Evolutionary conservation across 2,797 vertebrate species (phyloP), one percentile per base, ranked within the genome.

Genomic region (Avahi laniger): DNA sequence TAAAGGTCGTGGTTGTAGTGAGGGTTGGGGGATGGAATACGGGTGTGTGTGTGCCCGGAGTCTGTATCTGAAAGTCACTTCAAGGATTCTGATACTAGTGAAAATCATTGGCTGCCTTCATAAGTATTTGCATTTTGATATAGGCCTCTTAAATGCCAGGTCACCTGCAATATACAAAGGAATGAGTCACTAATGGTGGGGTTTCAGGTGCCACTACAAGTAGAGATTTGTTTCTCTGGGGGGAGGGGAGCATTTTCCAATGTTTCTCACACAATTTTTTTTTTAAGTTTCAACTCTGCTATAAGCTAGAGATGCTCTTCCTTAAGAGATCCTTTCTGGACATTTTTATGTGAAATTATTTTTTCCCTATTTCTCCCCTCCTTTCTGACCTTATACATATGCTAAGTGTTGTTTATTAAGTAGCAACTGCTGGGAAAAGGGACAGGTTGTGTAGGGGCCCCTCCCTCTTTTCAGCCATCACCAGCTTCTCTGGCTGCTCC

Each of bases 161-260:
- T 48, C 28, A 20, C 61, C 67, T 69, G 8, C 3, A 94, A 43
- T 54, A 59, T 33, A 70, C 43, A 88, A 89, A 85, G 54, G 57
- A 85, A 88, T 90, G 63, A 88, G 57, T 79, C 78, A 90, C 72
- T 88, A 88, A n/a, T 41, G 61, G 57, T 86, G 73, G 54, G 73
- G 50, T 46, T 82, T 80, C 72, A 50, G 70, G n/a, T 67, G 38
- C 59, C n/a, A 52, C 17, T 52, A 54, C 18, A 85, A 72, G 17
- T 78, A 76, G 72, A 93, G 57, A 95, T 91, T 88, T 95, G 63
- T 95, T 97, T 95, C 67, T 35, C 5, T 30, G 35, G 2, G 30
- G 9, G 20, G 17, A 83, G 41, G 20, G 15, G n/a, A 83, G 33
- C 83, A 85, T 72, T 94, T 61, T 72, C 35, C 4, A 79, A 6